Percentiles rank a stretch among this genome's conserved stretches.
Evolutionary conservation across 1,140 invertebrate genomes (phyloP).

Genomic region (Helicoverpa zea): DNA sequence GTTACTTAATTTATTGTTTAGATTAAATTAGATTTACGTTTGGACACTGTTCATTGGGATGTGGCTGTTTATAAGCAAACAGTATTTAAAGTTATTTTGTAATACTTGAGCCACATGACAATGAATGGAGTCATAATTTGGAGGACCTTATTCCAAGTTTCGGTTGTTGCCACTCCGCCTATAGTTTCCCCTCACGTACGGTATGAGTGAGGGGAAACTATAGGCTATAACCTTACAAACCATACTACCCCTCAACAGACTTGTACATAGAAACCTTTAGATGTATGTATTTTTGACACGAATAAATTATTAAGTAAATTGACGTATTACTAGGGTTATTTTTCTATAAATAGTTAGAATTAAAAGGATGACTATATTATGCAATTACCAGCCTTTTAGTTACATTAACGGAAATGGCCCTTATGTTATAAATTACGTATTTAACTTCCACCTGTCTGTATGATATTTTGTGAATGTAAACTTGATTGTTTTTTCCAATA

Average conservation of each 20-base stretch:
- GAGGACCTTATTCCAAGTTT: constrained; percentile 58
- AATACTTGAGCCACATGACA: background rate
- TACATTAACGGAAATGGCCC: constrained; percentile 28
- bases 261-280: constrained; percentile 46
- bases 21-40: constrained; percentile 43
- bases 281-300: constrained; percentile 51
- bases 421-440: constrained; percentile 7
- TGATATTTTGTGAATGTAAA: constrained; percentile 18
- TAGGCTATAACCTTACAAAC: constrained; percentile 40
- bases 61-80: background rate
- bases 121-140: constrained; percentile 42
- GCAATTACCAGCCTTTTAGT: constrained; percentile 31
- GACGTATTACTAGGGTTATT: constrained; percentile 43
- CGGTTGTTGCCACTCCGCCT: constrained; percentile 67
- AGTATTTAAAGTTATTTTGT: background rate
- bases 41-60: constrained; percentile 31
- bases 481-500: background rate
- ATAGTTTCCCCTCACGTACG: constrained; percentile 52
- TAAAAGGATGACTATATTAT: constrained; percentile 32
- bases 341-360: constrained; percentile 33
- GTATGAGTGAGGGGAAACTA: constrained; percentile 27
- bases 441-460: constrained; percentile 1
- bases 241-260: constrained; percentile 10
- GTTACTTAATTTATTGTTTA: constrained; percentile 83
- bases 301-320: constrained; percentile 39